Evolutionary conservation across 92 coral and sea anemone genomes (phyloP).

Genomic region (Porites lobata): DNA sequence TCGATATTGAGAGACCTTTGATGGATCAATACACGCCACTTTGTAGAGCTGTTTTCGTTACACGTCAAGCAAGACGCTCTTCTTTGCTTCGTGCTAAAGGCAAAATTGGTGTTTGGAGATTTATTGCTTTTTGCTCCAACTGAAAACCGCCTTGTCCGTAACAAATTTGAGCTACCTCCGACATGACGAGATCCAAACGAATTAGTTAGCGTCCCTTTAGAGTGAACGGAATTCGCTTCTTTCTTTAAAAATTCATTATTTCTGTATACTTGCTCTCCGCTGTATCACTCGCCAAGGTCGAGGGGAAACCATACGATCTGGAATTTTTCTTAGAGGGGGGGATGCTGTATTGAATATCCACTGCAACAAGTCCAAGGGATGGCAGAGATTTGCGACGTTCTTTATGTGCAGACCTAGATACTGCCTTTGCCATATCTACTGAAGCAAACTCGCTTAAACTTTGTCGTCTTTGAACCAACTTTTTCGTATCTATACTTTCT

Average conservation of each 20-base stretch:
- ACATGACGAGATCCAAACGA: background rate
- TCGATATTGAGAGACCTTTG: background rate
- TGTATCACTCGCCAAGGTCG: background rate
- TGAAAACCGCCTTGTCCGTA: background rate
- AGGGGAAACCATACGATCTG: background rate
- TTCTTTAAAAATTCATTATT: constrained; percentile 1
- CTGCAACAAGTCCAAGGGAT: constrained; percentile 17
- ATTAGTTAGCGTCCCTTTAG: background rate
- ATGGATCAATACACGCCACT: constrained; percentile 4
- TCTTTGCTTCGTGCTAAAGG: background rate
- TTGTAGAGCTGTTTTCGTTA: background rate
- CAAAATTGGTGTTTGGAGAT: background rate
- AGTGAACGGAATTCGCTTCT: background rate
- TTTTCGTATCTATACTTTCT: background rate
- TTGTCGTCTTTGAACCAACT: background rate
- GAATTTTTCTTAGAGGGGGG: background rate
- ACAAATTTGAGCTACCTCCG: too few relatives aligned
- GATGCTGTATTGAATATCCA: constrained; percentile 11
- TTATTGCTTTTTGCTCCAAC: background rate
- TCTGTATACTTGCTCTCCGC: background rate
- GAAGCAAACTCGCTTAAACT: background rate
- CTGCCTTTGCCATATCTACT: background rate
- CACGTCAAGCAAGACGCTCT: constrained; percentile 2
- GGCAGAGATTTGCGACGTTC: constrained; percentile 17
- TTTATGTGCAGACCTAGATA: background rate